phyloP scores from a whole-genome alignment of 2,113 vertebrate species.

The Peromyscus californicus region DNA sequence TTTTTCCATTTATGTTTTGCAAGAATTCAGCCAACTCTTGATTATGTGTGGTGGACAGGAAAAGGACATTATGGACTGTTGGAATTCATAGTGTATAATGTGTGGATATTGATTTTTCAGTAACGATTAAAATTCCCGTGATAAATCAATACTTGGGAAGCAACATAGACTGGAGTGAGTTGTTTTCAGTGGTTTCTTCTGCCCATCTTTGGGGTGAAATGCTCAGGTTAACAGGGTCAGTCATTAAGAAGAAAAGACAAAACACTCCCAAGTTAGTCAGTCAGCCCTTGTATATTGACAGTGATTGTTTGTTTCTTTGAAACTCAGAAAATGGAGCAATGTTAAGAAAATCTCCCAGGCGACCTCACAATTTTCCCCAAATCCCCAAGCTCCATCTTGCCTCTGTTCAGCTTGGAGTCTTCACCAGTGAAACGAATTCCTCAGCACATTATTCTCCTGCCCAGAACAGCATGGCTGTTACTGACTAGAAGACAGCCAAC shows the following conservation, averaged over 20 bases:
- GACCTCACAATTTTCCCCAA: slow-evolving; percentile 49
- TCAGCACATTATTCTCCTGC: neutral
- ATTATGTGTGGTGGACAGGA: slow-evolving; percentile 41
- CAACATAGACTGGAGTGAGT: slow-evolving; percentile 28
- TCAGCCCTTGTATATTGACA: slow-evolving; percentile 70
- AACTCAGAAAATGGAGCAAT: slow-evolving; percentile 81
- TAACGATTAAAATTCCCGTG: neutral
- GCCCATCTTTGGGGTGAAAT: slow-evolving; percentile 6
- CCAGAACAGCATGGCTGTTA: slow-evolving; percentile 67
- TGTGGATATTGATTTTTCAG: slow-evolving; percentile 27
- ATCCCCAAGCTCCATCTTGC: neutral
- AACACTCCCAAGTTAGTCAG: slow-evolving; percentile 21
- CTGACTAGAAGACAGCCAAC: slow-evolving; percentile 55
- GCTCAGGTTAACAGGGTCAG: slow-evolving; percentile 31
- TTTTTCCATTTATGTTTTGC: slow-evolving; percentile 66
- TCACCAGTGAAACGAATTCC: slow-evolving; percentile 34
- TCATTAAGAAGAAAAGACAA: slow-evolving; percentile 24
- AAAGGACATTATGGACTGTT: neutral
- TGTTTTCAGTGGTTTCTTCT: slow-evolving; percentile 46
- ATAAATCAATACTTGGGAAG: slow-evolving; percentile 1
- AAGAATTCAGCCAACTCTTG: slow-evolving; percentile 62
- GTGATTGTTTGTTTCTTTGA: slow-evolving; percentile 77
- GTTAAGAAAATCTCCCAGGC: neutral
- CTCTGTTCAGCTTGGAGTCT: slow-evolving; percentile 60
- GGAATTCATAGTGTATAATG: neutral